These are phyloP conservation scores for Epinotia ramella DNA, from an alignment of 2,888 invertebrate genomes.

Conservation along the genomic window DNA sequence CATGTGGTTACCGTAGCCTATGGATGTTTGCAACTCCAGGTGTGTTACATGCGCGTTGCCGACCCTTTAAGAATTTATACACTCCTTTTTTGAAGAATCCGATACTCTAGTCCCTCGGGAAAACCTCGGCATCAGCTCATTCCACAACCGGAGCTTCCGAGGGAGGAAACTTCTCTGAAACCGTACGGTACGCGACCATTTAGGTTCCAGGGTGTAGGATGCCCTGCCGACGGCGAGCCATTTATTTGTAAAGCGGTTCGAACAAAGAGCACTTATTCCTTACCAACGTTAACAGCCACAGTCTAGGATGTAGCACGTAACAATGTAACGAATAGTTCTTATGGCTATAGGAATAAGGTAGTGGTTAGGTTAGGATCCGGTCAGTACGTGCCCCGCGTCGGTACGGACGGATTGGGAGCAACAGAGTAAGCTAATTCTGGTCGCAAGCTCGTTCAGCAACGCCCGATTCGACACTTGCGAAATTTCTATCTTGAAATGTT, in stretches of 20 bases:
- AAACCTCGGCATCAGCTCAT: too few species aligned
- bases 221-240: too few species aligned
- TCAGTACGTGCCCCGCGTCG: conserved; percentile 10
- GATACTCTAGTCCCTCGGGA: too few species aligned
- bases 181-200: too few species aligned
- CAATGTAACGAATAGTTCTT: conserved; percentile 17
- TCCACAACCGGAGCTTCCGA: too few species aligned
- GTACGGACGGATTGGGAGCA: conserved; percentile 15
- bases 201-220: too few species aligned
- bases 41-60: too few species aligned
- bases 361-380: not conserved
- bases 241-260: not conserved
- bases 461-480: conserved; percentile 20
- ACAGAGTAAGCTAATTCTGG: conserved; percentile 25
- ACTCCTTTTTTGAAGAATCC: too few species aligned
- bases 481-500: conserved; percentile 5
- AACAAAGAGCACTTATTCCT: conserved; percentile 8
- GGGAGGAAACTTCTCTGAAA: too few species aligned
- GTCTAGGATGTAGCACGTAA: not conserved
- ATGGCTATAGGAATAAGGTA: conserved; percentile 1
- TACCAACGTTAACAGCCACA: not conserved
- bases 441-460: conserved; percentile 6
- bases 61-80: too few species aligned
- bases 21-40: too few species aligned
- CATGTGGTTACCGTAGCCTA: too few species aligned